Evolutionary conservation across 1,140 invertebrate species (phyloP).

Genomic region (Lepidurus packardi): DNA sequence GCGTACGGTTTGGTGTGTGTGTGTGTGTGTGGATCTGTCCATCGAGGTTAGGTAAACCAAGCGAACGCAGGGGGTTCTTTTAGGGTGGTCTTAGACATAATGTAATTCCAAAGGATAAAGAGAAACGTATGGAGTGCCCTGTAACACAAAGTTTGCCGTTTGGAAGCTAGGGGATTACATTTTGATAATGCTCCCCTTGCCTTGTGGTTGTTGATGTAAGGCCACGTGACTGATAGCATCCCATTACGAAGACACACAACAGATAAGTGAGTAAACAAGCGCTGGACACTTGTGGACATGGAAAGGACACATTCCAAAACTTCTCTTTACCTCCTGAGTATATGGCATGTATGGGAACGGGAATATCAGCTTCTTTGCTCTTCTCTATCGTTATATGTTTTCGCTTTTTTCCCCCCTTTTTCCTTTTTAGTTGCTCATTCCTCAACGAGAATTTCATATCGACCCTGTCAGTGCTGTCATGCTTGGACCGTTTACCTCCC

Average conservation of each 20-base stretch:
- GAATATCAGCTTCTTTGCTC: neutral
- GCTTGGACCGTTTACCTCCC: conserved; percentile 5
- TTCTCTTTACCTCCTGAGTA: neutral
- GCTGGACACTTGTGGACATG: conserved; percentile 20
- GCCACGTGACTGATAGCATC: conserved; percentile 18
- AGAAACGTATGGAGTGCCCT: neutral
- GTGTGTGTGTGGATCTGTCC: too few relatives aligned
- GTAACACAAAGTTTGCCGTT: neutral
- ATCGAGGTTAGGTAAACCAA: too few relatives aligned
- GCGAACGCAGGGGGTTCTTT: too few relatives aligned
- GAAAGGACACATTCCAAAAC: neutral
- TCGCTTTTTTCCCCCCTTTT: neutral
- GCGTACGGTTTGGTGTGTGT: too few relatives aligned
- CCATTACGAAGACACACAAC: conserved; percentile 8
- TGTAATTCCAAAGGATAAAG: conserved; percentile 9
- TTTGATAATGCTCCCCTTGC: neutral
- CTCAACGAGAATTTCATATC: conserved; percentile 1
- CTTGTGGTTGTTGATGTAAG: neutral
- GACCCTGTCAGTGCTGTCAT: conserved; percentile 18
- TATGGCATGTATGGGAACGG: neutral
- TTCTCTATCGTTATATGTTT: too few relatives aligned
- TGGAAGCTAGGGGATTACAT: neutral
- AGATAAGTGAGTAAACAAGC: neutral
- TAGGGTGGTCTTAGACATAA: neutral
- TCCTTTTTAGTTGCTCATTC: neutral